Conservation (phyloP, 2,113 vertebrate genomes). For the Oreocharis arfaki region DNA sequence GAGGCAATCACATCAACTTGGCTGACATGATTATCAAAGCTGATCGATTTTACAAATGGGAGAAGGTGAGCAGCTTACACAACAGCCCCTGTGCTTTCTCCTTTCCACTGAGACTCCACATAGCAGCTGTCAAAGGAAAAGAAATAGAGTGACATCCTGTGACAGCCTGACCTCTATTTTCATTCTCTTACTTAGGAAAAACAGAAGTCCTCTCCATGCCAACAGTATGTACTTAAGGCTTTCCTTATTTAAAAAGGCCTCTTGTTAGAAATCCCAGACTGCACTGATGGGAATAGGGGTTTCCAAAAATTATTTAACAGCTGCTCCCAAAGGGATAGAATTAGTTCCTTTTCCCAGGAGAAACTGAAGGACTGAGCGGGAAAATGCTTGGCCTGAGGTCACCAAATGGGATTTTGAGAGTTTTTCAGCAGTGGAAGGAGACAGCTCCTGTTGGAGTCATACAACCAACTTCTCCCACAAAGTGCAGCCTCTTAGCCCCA, state of each 20-base stretch:
- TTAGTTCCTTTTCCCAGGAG: neutral
- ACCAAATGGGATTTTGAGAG: neutral
- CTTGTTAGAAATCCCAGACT: neutral
- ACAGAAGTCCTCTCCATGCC: neutral
- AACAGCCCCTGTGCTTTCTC: neutral
- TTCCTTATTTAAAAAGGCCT: neutral
- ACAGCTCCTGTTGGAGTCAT: neutral
- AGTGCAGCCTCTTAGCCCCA: neutral
- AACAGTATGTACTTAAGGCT: neutral
- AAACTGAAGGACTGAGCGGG: neutral
- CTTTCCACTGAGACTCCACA: neutral
- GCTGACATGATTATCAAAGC: constrained; percentile 94
- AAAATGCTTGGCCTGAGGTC: neutral
- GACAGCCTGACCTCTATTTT: neutral
- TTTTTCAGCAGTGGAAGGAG: neutral
- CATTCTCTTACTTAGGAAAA: neutral
- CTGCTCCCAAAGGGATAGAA: neutral
- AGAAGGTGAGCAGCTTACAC: constrained; percentile 71
- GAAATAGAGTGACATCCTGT: neutral
- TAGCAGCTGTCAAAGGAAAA: neutral
- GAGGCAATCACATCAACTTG: constrained; percentile 82
- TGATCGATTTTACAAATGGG: constrained; percentile 84
- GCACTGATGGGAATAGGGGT: neutral
- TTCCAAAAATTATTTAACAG: neutral
- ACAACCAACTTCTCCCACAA: neutral